Conservation (phyloP, 2,113 vertebrate genomes). For the Amphiprion percula region DNA sequence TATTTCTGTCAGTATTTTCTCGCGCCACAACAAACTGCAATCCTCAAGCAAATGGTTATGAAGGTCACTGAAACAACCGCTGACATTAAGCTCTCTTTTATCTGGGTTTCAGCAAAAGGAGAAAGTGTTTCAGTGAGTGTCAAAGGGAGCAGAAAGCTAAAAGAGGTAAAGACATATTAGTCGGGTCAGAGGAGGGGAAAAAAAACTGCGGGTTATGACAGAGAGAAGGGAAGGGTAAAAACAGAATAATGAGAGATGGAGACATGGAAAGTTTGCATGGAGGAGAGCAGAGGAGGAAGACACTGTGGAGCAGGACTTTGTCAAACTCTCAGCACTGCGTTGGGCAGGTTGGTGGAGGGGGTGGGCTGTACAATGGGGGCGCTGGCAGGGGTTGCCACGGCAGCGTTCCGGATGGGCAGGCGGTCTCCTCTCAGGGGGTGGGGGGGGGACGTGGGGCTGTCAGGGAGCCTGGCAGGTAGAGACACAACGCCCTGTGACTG, state of each 20-base stretch:
- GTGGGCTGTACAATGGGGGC: slow-evolving; percentile 47
- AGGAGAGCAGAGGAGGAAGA: slow-evolving; percentile 42
- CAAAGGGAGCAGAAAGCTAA: slow-evolving; percentile 54
- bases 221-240: slow-evolving; percentile 59
- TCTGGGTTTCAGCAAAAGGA: slow-evolving; percentile 21
- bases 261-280: slow-evolving; percentile 51
- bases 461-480: slow-evolving; percentile 84
- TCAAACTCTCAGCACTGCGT: slow-evolving; percentile 67
- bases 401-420: slow-evolving; percentile 83
- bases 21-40: slow-evolving; percentile 7
- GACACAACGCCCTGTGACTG: slow-evolving; percentile 81
- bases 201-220: slow-evolving; percentile 7
- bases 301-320: slow-evolving; percentile 59
- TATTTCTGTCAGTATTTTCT: slow-evolving; percentile 15
- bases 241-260: slow-evolving; percentile 72
- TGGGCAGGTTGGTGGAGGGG: slow-evolving; percentile 26
- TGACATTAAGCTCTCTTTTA: slow-evolving; percentile 21
- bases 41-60: background rate
- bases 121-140: slow-evolving; percentile 37
- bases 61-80: slow-evolving; percentile 24
- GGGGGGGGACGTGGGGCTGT: slow-evolving; percentile 74
- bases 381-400: slow-evolving; percentile 78
- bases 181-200: slow-evolving; percentile 48
- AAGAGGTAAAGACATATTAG: slow-evolving; percentile 64
- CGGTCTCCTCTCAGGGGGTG: slow-evolving; percentile 80